Conservation (phyloP, 2,113 vertebrate genomes). For the Rhombomys opimus region DNA sequence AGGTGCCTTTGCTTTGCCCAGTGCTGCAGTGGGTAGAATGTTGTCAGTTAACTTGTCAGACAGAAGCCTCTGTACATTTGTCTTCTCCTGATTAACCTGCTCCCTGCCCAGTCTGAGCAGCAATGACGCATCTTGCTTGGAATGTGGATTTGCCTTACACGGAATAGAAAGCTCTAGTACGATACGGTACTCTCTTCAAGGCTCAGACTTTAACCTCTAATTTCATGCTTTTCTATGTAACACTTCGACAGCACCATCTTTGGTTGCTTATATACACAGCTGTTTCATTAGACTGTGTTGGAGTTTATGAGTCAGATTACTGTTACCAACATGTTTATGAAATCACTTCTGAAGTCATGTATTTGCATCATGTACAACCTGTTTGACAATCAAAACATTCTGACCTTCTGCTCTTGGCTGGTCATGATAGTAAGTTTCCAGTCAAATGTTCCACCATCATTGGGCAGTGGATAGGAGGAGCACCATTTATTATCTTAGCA, state of each 20-base stretch:
- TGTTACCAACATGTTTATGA: conserved; percentile 91
- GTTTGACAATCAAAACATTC: conserved; percentile 91
- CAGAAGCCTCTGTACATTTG: not conserved
- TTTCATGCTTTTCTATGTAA: conserved; percentile 49
- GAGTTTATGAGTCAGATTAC: conserved; percentile 91
- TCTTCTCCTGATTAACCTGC: not conserved
- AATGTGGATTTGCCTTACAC: not conserved
- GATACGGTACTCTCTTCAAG: conserved; percentile 39
- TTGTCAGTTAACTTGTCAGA: not conserved
- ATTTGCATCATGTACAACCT: conserved; percentile 92
- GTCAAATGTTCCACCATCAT: conserved; percentile 84
- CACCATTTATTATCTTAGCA: conserved; percentile 84
- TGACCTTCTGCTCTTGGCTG: conserved; percentile 83
- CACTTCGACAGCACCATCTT: conserved; percentile 75
- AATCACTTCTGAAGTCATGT: conserved; percentile 92
- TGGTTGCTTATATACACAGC: conserved; percentile 84
- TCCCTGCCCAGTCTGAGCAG: not conserved
- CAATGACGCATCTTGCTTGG: not conserved
- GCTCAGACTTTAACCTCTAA: conserved; percentile 17
- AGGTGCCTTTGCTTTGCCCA: not conserved
- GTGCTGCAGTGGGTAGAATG: not conserved
- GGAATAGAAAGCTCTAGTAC: not conserved
- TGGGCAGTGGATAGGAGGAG: conserved; percentile 74
- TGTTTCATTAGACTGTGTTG: conserved; percentile 88
- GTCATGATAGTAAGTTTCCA: conserved; percentile 89